phyloP scores from a whole-genome alignment of 2,113 vertebrate species.

The Aleadryas rufinucha region DNA sequence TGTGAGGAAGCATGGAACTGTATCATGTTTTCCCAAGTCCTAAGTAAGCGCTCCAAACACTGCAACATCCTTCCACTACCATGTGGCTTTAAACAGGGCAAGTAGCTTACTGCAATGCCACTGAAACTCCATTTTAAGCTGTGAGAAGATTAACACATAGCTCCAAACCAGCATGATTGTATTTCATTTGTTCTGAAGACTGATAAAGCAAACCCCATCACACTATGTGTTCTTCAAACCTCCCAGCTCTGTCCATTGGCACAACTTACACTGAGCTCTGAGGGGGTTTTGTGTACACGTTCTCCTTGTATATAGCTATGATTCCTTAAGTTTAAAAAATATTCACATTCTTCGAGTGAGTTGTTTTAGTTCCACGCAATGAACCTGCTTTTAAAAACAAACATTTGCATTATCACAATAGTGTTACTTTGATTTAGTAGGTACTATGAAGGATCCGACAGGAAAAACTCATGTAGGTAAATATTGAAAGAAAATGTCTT shows the following conservation, averaged over 20 bases:
- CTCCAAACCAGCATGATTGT: background rate
- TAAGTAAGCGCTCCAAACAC: background rate
- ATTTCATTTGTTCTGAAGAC: background rate
- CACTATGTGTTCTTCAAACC: background rate
- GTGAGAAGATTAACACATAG: background rate
- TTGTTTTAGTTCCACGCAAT: background rate
- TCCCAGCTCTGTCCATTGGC: background rate
- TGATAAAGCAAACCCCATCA: background rate
- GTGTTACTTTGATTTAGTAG: background rate
- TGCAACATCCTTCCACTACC: background rate
- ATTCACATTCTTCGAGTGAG: background rate
- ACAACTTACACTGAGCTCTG: background rate
- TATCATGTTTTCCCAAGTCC: background rate
- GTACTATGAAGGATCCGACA: background rate
- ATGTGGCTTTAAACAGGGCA: background rate
- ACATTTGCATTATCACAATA: background rate
- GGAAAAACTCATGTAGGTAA: background rate
- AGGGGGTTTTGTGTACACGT: background rate
- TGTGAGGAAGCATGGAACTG: background rate
- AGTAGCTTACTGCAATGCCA: background rate
- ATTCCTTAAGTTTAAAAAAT: background rate
- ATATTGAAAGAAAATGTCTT: background rate
- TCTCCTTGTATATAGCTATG: background rate
- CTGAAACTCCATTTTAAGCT: background rate
- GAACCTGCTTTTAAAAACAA: background rate